These are phyloP conservation scores for Prionace glauca DNA, from an alignment of 2,797 vertebrate genomes.

Conservation along the genomic window DNA sequence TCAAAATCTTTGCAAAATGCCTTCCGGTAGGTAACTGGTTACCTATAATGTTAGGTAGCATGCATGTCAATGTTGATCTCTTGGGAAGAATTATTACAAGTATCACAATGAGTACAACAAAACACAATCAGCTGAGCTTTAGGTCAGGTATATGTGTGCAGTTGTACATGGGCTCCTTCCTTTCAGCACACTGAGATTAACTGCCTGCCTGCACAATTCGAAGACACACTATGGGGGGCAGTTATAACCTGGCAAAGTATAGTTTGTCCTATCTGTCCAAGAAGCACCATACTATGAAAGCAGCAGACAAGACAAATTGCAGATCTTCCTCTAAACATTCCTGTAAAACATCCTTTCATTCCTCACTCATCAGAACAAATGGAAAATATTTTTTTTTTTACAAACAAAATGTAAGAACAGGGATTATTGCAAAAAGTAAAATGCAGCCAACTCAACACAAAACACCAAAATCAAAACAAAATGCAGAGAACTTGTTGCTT, in stretches of 20 bases:
- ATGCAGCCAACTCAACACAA: background rate
- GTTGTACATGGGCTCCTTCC: background rate
- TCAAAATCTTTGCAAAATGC: background rate
- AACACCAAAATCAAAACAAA: background rate
- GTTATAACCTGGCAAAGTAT: background rate
- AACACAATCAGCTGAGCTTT: background rate
- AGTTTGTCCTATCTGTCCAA: background rate
- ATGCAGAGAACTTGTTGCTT: background rate
- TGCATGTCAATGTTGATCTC: background rate
- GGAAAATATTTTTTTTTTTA: background rate
- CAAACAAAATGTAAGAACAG: background rate
- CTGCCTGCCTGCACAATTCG: background rate
- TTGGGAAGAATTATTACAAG: background rate
- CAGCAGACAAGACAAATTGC: background rate
- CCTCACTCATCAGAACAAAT: background rate
- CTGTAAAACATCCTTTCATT: background rate
- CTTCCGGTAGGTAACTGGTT: background rate
- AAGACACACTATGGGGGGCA: background rate
- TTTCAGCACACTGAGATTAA: background rate
- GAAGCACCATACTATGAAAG: background rate
- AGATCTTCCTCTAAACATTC: background rate
- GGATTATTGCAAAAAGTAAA: background rate
- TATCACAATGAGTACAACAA: background rate
- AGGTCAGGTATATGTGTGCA: background rate
- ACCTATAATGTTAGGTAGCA: background rate